Percentiles rank a stretch among this genome's conserved stretches.
Evolutionary conservation across 2,113 vertebrate species (phyloP).

Genomic region (Polypterus senegalus): DNA sequence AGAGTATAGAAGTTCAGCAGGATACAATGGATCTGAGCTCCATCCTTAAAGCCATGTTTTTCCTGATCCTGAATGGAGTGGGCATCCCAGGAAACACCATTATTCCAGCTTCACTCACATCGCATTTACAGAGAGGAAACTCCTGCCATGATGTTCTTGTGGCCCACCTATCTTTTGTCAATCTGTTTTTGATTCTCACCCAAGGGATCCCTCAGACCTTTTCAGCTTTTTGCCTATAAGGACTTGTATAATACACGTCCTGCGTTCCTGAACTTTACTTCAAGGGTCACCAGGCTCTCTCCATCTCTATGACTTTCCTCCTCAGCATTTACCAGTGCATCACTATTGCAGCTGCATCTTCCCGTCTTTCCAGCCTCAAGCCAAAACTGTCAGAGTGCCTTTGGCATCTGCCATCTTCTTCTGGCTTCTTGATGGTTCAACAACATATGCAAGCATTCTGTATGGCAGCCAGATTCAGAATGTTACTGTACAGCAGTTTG

Average conservation of each 20-base stretch:
- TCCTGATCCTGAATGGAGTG: conserved; percentile 23
- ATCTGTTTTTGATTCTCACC: neutral
- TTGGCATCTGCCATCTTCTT: conserved; percentile 16
- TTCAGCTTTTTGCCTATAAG: conserved; percentile 12
- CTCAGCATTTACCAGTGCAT: conserved; percentile 28
- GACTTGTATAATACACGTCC: conserved; percentile 10
- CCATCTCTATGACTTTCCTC: conserved; percentile 26
- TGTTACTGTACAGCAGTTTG: conserved; percentile 12
- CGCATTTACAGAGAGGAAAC: neutral
- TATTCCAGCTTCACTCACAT: conserved; percentile 25
- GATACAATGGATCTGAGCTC: conserved; percentile 21
- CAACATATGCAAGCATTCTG: conserved; percentile 2
- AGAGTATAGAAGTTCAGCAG: too few relatives aligned
- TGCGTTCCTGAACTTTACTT: conserved; percentile 15
- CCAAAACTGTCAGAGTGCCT: conserved; percentile 3
- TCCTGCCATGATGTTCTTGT: neutral
- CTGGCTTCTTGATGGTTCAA: conserved; percentile 17
- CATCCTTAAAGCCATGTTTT: conserved; percentile 20
- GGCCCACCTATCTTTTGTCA: neutral
- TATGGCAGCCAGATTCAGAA: neutral
- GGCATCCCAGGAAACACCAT: conserved; percentile 30
- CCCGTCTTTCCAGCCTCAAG: neutral
- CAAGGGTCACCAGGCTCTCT: conserved; percentile 26
- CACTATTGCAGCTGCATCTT: conserved; percentile 14
- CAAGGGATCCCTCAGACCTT: conserved; percentile 12